Evolutionary conservation across 1,140 invertebrate species (phyloP), one percentile per base, ranked within the genome.

Genomic region (Apis florea): DNA sequence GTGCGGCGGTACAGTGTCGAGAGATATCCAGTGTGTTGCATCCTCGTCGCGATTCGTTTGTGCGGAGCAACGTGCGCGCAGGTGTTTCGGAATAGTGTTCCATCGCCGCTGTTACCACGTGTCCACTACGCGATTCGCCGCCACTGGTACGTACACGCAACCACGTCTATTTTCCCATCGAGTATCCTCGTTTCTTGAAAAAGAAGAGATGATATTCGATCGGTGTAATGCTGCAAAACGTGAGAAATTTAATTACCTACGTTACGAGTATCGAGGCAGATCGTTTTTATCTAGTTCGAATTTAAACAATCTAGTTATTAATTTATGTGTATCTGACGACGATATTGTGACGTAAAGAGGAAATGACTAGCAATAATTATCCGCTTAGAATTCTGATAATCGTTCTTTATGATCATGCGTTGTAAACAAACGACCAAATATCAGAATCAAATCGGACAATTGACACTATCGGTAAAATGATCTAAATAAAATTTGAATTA

Each of bases 1-100:
- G 31, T 40, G 31, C 31, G 5, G 31, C 31, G 31, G 31, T 40
- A 40, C 67, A 21, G 78, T 79, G 69, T 63, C 61, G 56, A 53
- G 68, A 58, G 67, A 58, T 72, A 56, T 13, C 64, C 73, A 82
- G 84, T 79, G 76, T 69, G 83, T 63, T 72, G 67, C 67, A 64
- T 82, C 72, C 68, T 56, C 80, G 74, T 51, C 75, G 74, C 49
- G 58, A 77, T 56, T 40, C 58, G 67, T 67, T 81, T 54, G 49
- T 78, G 26, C 56, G 64, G 53, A 66, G 79, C 31, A 79, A 79
- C 47, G 83, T 68, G 84, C 56, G 78, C 59, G 76, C 85, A 85
- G 84, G 84, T 85, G 79, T 77, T 86, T 76, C 79, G 84, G 84
- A 59, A 69, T 74, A 51, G 72, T 80, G 70, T 53, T 59, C 53